Evolutionary conservation across 2,888 invertebrate genomes (phyloP), one percentile per base, ranked within the genome.

Genomic region (Vanessa cardui): DNA sequence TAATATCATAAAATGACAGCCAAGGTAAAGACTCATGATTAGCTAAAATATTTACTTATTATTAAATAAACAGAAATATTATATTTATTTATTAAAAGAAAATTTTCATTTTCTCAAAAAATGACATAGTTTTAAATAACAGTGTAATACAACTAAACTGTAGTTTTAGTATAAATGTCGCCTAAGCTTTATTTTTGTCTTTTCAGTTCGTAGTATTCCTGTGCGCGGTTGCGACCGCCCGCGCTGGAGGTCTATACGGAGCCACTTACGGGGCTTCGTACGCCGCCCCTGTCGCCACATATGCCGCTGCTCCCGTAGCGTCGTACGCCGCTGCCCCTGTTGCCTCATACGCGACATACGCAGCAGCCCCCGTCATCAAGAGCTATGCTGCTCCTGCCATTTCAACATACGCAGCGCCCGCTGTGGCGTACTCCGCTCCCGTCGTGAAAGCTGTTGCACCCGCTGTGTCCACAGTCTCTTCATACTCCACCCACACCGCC

Each of bases 181-280:
- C 12, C 12, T 39, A 39, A 12, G 12, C 2, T 12, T 2, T 39
- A 8, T 39, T 9, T 64, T 62, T 73, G 47, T 54, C 46, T 56
- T 87, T 88, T 52, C 84, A 91, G 94, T 83, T 94, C 77, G 86
- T 95, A 83, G 85, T 94, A 73, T 86, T 95, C 77, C 93, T 93
- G 79, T 93, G 95, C 83, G 88, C 93, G 76, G 85, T 95, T 85
- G 94, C 94, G 72, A 87, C 93, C 63, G 94, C 92, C 81, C 93
- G 87, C 79, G 95, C 94, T 73, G 94, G 95, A 73, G 83, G 92
- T 71, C 82, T 94, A 68, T 83, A 86, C 62, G 91, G 88, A 69
- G 90, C 90, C 68, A 78, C 85, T 44, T 83, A 91, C 26, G 68
- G 73, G 9, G 76, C 77, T 20, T 76, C 83, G 39, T 78, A 76